These are phyloP conservation scores for Pristiophorus japonicus DNA, from an alignment of 2,113 vertebrate genomes.

Conservation along the genomic window DNA sequence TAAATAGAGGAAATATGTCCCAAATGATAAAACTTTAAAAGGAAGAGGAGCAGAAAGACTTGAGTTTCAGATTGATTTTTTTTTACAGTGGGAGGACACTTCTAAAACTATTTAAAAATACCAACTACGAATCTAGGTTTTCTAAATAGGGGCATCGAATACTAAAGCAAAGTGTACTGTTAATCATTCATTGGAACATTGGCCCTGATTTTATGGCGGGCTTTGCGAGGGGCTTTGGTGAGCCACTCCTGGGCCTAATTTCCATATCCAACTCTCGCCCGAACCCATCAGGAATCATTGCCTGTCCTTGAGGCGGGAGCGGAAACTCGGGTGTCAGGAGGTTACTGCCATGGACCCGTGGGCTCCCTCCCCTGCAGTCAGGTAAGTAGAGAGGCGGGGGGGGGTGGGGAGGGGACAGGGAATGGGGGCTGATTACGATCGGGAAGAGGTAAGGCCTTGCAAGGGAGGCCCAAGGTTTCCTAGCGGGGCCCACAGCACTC, in stretches of 20 bases:
- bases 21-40: not conserved
- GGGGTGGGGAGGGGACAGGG: too few relatives aligned
- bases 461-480: too few relatives aligned
- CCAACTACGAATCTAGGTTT: not conserved
- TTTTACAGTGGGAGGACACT: not conserved
- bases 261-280: not conserved
- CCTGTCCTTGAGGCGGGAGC: not conserved
- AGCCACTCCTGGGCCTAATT: not conserved
- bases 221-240: not conserved
- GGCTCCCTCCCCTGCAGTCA: too few relatives aligned
- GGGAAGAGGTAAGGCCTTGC: too few relatives aligned
- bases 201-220: not conserved
- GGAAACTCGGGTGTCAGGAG: not conserved
- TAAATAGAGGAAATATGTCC: not conserved
- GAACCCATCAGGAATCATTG: too few relatives aligned
- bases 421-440: not conserved
- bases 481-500: too few relatives aligned
- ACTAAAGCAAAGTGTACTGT: not conserved
- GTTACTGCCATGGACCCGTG: too few relatives aligned
- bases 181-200: not conserved
- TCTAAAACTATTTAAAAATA: not conserved
- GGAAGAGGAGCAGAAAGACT: not conserved
- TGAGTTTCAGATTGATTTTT: not conserved
- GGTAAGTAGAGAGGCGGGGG: not conserved
- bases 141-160: not conserved